Evolutionary conservation across 2,113 vertebrate species (phyloP).

Genomic region (Raja brachyura): DNA sequence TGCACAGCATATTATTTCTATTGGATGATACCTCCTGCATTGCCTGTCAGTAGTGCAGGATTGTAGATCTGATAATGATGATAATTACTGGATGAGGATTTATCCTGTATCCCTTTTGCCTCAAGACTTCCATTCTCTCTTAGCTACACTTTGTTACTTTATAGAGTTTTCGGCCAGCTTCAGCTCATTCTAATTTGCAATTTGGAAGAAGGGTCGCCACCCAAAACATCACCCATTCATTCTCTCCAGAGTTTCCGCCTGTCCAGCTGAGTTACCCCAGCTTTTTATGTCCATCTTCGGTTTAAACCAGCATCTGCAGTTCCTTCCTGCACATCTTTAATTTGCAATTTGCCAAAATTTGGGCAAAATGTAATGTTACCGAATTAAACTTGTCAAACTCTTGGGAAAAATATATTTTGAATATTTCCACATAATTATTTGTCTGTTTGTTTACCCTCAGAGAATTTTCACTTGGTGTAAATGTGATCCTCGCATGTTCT

Average conservation of each 20-base stretch:
- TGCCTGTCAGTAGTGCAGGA: background rate
- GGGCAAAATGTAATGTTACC: background rate
- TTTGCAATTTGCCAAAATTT: background rate
- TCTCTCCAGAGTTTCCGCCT: no score
- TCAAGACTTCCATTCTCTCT: background rate
- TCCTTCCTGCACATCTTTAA: no score
- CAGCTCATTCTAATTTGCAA: background rate
- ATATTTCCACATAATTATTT: background rate
- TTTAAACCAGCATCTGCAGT: no score
- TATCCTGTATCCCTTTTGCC: background rate
- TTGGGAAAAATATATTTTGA: background rate
- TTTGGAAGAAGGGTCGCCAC: no score
- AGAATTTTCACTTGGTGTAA: slow-evolving; percentile 52
- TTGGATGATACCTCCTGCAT: background rate
- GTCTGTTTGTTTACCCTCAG: slow-evolving; percentile 48
- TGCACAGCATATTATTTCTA: background rate
- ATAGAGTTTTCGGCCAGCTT: background rate
- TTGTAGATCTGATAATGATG: background rate
- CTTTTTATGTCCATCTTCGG: no score
- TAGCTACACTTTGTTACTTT: background rate
- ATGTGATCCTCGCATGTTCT: slow-evolving; percentile 71
- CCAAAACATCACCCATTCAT: no score
- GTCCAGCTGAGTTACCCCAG: no score
- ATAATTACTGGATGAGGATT: background rate
- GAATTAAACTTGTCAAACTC: background rate